Percentiles rank a stretch among this genome's conserved stretches.
Evolutionary conservation across 2,113 vertebrate species (phyloP).

Genomic region (Callipepla californica): DNA sequence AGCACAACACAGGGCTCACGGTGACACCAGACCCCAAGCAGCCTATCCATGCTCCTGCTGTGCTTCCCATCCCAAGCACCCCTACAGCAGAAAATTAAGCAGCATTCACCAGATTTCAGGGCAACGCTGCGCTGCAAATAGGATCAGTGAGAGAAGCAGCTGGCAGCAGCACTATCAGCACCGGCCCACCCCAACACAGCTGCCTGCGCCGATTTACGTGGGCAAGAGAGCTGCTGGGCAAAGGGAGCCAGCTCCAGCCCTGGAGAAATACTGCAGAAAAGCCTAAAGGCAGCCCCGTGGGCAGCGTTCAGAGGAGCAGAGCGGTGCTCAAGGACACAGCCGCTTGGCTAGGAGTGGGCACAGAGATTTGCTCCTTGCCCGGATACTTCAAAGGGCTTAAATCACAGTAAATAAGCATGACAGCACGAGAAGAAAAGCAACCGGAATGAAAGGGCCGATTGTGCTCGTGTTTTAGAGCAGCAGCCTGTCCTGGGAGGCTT

Average conservation of each 20-base stretch:
- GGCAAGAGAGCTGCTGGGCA: background rate
- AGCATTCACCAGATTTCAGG: background rate
- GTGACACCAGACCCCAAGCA: background rate
- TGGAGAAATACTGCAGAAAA: background rate
- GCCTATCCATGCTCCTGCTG: background rate
- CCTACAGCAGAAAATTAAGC: background rate
- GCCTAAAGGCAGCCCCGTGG: background rate
- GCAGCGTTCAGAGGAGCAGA: background rate
- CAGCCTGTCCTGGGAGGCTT: conserved; percentile 38
- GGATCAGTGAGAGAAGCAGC: background rate
- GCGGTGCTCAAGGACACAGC: conserved; percentile 12
- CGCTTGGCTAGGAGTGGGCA: background rate
- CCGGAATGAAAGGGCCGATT: background rate
- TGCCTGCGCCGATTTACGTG: accelerated
- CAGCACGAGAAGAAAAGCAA: conserved; percentile 41
- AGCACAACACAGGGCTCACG: background rate
- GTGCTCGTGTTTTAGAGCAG: background rate
- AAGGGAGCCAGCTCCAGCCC: background rate
- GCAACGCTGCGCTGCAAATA: background rate
- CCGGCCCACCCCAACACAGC: background rate
- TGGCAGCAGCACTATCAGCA: background rate
- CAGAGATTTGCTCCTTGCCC: conserved; percentile 52
- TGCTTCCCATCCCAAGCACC: background rate
- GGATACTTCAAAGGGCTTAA: conserved; percentile 57
- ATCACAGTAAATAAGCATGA: conserved; percentile 47